A percentile compares a stretch with the other conserved stretches of the same genome.
phyloP scores from a whole-genome alignment of 2,113 vertebrate genomes.

The cattle (Bos taurus) region ARS-UCD2.0 NC_037333.1:98653501-98654000 shows the following conservation, averaged over 20 bases:
- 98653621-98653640: constrained; percentile 31
- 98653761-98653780: not conserved
- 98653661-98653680: constrained; percentile 22
- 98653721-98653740: not conserved
- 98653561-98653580: not conserved
- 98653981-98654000: not conserved
- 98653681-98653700: constrained; percentile 4
- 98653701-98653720: not conserved
- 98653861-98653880: not conserved
- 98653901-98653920: not conserved
- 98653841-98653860: not conserved
- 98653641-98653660: not conserved
- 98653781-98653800: not conserved
- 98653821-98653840: not conserved
- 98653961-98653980: not conserved
- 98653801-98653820: not conserved
- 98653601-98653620: constrained; percentile 23
- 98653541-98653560: constrained; percentile 25
- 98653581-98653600: constrained; percentile 32
- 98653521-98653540: not conserved
- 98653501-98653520: not conserved
- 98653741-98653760: not conserved
- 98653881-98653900: not conserved
- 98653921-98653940: not conserved
- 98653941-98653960: not conserved